A percentile compares a stretch with the other conserved stretches of the same genome.
Evolutionary conservation across 2,113 vertebrate genomes (phyloP).

Genomic region (Channa maculata): DNA sequence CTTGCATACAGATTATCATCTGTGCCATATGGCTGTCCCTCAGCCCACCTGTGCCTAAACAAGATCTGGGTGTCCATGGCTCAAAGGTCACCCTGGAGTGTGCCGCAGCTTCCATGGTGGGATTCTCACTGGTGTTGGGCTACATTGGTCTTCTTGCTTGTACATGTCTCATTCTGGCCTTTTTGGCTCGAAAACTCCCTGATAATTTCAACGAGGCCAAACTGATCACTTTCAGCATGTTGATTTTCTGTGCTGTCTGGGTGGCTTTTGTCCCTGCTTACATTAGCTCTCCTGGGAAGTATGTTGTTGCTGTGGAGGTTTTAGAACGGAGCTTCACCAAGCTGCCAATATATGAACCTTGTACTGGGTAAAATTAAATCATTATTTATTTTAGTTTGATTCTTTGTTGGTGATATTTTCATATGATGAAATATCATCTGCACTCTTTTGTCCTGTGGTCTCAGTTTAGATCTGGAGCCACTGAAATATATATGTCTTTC

Average conservation of each 20-base stretch:
- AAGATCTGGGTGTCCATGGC: conserved; percentile 64
- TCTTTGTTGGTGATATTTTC: no score
- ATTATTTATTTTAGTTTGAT: no score
- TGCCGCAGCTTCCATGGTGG: conserved; percentile 43
- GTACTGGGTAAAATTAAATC: conserved; percentile 56
- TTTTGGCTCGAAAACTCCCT: conserved; percentile 15
- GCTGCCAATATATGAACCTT: conserved; percentile 53
- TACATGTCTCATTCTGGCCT: conserved; percentile 7
- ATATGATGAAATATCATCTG: no score
- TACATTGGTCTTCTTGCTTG: neutral
- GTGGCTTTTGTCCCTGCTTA: conserved; percentile 35
- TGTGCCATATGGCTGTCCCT: conserved; percentile 76
- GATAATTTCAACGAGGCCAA: conserved; percentile 26
- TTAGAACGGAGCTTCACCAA: conserved; percentile 65
- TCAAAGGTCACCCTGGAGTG: conserved; percentile 78
- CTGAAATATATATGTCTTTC: conserved; percentile 71
- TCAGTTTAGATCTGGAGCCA: conserved; percentile 67
- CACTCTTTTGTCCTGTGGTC: neutral
- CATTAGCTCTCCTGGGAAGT: conserved; percentile 70
- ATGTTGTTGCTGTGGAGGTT: conserved; percentile 62
- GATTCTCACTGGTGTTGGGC: neutral
- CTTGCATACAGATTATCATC: conserved; percentile 68
- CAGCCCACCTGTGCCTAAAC: conserved; percentile 69
- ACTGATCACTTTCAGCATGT: conserved; percentile 23
- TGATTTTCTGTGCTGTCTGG: conserved; percentile 26